Evolutionary conservation across 2,113 vertebrate species (phyloP), one percentile per base, ranked within the genome.

Genomic region (Plestiodon gilberti): DNA sequence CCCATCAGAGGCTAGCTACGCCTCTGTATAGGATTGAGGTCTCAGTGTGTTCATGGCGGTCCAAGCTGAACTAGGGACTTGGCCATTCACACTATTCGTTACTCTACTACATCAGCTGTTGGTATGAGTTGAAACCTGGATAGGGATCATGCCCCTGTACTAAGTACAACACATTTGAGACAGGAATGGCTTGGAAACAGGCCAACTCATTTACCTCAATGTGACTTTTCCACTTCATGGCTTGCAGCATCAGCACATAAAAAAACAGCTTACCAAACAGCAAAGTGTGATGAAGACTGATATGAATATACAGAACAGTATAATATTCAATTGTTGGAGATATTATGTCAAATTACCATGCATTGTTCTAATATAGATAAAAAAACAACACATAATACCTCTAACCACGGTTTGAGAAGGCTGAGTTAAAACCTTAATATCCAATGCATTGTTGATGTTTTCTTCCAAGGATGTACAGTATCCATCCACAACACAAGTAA

Each of bases 401-500:
- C 97, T 97, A 86, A 94, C 85, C 92, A 94, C 95, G 83, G 96
- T 85, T 67, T 97, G 97, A 75, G 96, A 96, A 75, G 98, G 96
- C 82, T 99, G 98, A 38, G 98, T 99, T 92, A 99, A 94, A 86
- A 97, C 95, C 95, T 97, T 99, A 95, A 99, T 98, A 94, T 99
- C 98, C 88, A 99, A 96, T 9, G 99, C 97, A 71, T 61, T 96
- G 75, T 89, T 96, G 89, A 99, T 97, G 87, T 97, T 98, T 81
- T 99, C 98, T 92, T 98, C 96, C 81, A 99, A 91, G 43, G 95
- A 86, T 77, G 95, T 90, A 91, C 96, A 97, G 93, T 98, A 98
- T 17, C 98, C 97, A 17, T 98, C 97, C 83, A 99, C 97, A 4
- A 99, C 97, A 57, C 87, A 96, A 82, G 89, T 94, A 89, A 99